Conservation (phyloP, 2,797 vertebrate species). For the Bovichtus diacanthus region DNA sequence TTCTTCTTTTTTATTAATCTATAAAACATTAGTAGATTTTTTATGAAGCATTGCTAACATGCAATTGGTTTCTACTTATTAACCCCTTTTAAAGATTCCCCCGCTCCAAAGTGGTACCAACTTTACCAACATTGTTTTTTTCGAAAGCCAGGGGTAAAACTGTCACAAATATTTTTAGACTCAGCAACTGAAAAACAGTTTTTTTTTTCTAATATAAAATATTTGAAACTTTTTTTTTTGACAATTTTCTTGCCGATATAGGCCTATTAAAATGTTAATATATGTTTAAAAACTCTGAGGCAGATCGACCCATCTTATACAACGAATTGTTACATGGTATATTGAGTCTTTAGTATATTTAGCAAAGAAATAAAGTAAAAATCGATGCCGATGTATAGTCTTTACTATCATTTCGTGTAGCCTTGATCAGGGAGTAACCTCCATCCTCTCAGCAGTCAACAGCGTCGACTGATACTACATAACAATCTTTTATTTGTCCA, state of each 20-base stretch:
- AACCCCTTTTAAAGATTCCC: not conserved
- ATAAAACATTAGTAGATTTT: not conserved
- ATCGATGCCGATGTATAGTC: not conserved
- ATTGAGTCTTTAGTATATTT: not conserved
- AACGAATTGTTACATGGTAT: not conserved
- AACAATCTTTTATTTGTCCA: not conserved
- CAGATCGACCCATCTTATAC: not conserved
- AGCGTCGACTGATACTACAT: not conserved
- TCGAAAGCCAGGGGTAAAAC: not conserved
- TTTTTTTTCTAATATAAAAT: constrained; percentile 19
- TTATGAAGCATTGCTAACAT: not conserved
- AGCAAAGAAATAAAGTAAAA: not conserved
- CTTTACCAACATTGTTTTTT: constrained; percentile 6
- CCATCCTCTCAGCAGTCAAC: not conserved
- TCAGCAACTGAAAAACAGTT: not conserved
- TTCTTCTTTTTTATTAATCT: constrained; percentile 1
- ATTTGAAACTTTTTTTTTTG: constrained; percentile 8
- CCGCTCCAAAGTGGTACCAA: not conserved
- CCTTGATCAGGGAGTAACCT: not conserved
- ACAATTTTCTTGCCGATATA: not conserved
- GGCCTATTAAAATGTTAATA: constrained; percentile 1
- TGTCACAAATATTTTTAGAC: constrained; percentile 10
- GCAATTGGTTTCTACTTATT: not conserved
- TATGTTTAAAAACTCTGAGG: not conserved
- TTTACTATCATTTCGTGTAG: not conserved